Conservation (phyloP, 1,140 invertebrate species). For the Trichomalopsis sarcophagae region DNA sequence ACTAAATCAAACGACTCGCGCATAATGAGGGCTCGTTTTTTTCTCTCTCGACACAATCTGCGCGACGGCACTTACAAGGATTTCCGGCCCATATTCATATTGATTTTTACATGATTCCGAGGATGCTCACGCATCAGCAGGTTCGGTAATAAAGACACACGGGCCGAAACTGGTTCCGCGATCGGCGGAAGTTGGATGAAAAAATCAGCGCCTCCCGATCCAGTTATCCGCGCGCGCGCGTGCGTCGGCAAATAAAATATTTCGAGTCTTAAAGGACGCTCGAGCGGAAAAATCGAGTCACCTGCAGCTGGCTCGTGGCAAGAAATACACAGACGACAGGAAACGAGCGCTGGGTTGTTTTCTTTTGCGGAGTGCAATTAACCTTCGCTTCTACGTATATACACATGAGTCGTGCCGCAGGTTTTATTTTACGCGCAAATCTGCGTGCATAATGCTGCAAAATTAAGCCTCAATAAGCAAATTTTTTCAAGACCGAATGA, state of each 20-base stretch:
- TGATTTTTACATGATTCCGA: constrained; percentile 38
- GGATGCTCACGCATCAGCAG: constrained; percentile 28
- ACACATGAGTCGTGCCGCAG: neutral
- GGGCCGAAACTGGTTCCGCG: constrained; percentile 38
- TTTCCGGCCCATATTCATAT: constrained; percentile 11
- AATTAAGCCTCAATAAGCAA: neutral
- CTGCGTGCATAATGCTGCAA: neutral
- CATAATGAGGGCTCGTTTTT: neutral
- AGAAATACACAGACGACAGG: constrained; percentile 30
- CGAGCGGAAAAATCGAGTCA: neutral
- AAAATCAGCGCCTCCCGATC: constrained; percentile 39
- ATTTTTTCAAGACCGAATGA: no score
- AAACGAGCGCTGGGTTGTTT: constrained; percentile 34
- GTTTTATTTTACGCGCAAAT: neutral
- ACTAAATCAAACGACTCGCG: neutral
- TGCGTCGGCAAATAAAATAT: constrained; percentile 33
- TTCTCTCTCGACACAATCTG: neutral
- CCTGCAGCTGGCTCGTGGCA: neutral
- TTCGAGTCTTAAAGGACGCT: constrained; percentile 11
- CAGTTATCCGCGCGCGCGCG: neutral
- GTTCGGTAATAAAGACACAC: constrained; percentile 14
- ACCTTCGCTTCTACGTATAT: constrained; percentile 12
- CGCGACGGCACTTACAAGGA: neutral
- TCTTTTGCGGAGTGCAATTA: constrained; percentile 33
- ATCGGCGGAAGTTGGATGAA: constrained; percentile 45